Base-by-base conservation (phyloP, 2,797 vertebrate genomes). In the Momotus momota region DNA sequence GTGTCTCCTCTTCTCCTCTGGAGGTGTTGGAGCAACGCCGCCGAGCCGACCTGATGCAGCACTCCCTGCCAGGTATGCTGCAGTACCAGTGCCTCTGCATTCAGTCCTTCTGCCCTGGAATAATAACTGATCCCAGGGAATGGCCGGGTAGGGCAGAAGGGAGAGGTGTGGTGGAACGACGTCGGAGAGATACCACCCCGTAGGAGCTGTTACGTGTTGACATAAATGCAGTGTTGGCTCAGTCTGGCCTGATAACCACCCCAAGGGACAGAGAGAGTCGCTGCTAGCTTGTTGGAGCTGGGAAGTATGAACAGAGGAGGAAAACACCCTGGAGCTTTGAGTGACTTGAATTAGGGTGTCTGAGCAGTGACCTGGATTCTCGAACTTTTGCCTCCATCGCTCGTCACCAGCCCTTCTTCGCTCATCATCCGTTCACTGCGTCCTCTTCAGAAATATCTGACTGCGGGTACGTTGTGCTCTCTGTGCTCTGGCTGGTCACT, bases 31-130 rank as follows among this genome's bases (percentile, higher is more conserved):
- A 62, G 70, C 70, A 18, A 31, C 45, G 74, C 93, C 85, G 91
- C 89, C 89, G 67, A 91, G 81, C 51, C n/a, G 43, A 12, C 20
- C 6, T 1, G n/a, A 51, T 35, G 40, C 86, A 80, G 91, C 2
- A 2, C 80, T 90, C 66, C 58, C 61, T 74, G 77, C 57, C 85
- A 95, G 94, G 93, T 95, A 75, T 93, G 94, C 94, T 90, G 95
- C 94, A 85, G 92, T 93, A 85, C 88, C 2, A 0, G 92, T 52
- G 60, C 83, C 58, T 88, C 93, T 92, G 82, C 93, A 82, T 91
- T 86, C 62, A 73, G 51, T 66, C 64, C 60, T 45, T 26, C 54
- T 75, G 78, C 55, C 18, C 62, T 9, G 18, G 66, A 79, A 35
- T 35, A 60, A 82, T 64, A 25, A 64, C 69, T 27, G 31, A 40